Base-by-base conservation (phyloP, 2,888 invertebrate genomes). In the Beris morrisii region DNA sequence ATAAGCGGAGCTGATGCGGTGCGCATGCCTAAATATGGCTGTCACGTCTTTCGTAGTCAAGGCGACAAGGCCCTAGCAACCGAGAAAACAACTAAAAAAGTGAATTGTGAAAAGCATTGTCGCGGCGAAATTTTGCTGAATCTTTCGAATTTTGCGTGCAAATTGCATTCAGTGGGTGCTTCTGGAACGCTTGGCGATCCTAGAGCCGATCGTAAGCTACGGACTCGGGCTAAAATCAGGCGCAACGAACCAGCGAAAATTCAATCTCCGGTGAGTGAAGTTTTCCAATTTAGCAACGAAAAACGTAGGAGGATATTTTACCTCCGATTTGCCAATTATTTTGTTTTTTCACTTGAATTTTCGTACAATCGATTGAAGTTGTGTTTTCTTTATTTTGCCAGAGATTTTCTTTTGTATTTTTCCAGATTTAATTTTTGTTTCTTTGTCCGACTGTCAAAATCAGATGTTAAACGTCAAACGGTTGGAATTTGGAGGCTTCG, bases 51-150 rank as follows among this genome's bases (percentile, higher is more conserved):
- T 38, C 66, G 70, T 70, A 70, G 70, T 63, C 70, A 70, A 70
- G 70, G 69, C 59, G 69, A 70, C 70, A 69, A 64, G 43, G 65
- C 69, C 54, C 45, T 69, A 69, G 69, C 69, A 70, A 69, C 70
- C 68, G 64, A 63, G 66, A 70, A 61, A 70, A 70, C 70, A 70
- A 70, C 50, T 50, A 22, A 56, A 68, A 66, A 61, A 45, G 38
- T 32, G 58, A 61, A 32, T 31, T 15, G 38, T 61, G 15, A 46
- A 45, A 52, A 64, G 54, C 22, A 32, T 56, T 38, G 5, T 38
- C 5, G 5, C 38, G 7, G 38, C 5, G 9, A 12, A 44, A 52
- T 63, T 53, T 52, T 45, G 44, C 54, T 15, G 45, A 50, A 50
- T n/a, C 32, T 50, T 45, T 22, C 28, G 61, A n/a, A 28, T 15